Percentiles rank a stretch among this genome's conserved stretches.
phyloP scores from a whole-genome alignment of 2,888 invertebrate species.

The Scaptomyza caliginosa region DNA sequence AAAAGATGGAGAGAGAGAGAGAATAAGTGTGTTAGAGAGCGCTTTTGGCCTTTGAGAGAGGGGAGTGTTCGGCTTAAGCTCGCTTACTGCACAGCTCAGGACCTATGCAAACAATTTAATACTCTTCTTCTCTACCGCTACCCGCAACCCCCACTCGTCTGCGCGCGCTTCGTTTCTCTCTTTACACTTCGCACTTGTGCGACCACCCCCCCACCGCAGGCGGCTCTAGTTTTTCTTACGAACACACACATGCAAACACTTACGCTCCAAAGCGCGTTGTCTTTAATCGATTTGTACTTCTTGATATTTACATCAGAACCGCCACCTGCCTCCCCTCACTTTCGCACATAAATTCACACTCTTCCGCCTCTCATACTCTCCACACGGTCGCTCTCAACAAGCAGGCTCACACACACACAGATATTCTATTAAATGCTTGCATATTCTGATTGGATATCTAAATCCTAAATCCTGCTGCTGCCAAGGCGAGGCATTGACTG shows the following conservation, averaged over 20 bases:
- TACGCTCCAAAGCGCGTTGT: slow-evolving; percentile 61
- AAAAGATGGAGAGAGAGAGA: slow-evolving; percentile 27
- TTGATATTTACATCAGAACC: slow-evolving; percentile 70
- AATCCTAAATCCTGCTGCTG: slow-evolving; percentile 68
- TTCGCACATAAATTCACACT: slow-evolving; percentile 13
- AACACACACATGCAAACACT: slow-evolving; percentile 35
- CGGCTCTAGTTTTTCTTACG: slow-evolving; percentile 50
- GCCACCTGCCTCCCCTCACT: slow-evolving; percentile 29
- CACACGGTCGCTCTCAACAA: slow-evolving; percentile 34
- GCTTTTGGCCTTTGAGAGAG: slow-evolving; percentile 11
- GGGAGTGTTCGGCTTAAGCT: slow-evolving; percentile 49
- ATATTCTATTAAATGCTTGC: slow-evolving; percentile 64
- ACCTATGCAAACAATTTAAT: slow-evolving; percentile 66
- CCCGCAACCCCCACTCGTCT: slow-evolving; percentile 57
- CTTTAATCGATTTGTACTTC: slow-evolving; percentile 80
- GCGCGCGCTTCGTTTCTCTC: slow-evolving; percentile 54
- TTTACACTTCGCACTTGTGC: slow-evolving; percentile 34
- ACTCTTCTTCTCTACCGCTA: slow-evolving; percentile 10
- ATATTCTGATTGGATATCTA: slow-evolving; percentile 78
- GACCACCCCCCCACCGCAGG: slow-evolving; percentile 49
- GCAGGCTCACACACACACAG: background rate
- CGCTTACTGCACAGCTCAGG: slow-evolving; percentile 66
- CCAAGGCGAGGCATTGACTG: slow-evolving; percentile 44
- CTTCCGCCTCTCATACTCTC: slow-evolving; percentile 35
- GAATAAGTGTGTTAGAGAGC: slow-evolving; percentile 12